A percentile compares a stretch with the other conserved stretches of the same genome.
Evolutionary conservation across 2,113 vertebrate species (phyloP).

Genomic region (Cottus gobio): DNA sequence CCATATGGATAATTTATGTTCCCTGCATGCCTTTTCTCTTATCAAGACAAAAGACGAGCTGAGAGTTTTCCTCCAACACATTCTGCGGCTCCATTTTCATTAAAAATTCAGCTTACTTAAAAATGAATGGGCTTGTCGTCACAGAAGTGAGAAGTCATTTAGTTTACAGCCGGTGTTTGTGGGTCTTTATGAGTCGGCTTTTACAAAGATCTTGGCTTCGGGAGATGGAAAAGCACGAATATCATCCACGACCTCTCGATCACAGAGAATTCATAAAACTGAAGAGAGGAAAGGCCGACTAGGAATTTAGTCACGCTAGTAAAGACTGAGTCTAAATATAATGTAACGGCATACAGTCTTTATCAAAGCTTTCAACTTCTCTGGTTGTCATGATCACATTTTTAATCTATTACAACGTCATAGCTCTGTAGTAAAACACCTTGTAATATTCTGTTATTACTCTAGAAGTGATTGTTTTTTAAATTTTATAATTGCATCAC

Average conservation of each 20-base stretch:
- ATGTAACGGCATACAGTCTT: conserved; percentile 4
- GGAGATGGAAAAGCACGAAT: conserved; percentile 12
- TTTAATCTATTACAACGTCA: background rate
- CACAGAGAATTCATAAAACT: conserved; percentile 25
- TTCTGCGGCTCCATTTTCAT: conserved; percentile 48
- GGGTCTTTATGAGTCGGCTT: conserved; percentile 23
- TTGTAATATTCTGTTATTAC: background rate
- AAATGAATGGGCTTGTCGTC: conserved; percentile 63
- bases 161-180: conserved; percentile 47
- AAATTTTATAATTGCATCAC: background rate
- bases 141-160: conserved; percentile 52
- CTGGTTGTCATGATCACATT: background rate
- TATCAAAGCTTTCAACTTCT: background rate
- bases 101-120: conserved; percentile 70
- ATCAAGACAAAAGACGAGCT: conserved; percentile 31
- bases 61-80: conserved; percentile 18
- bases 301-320: conserved; percentile 13
- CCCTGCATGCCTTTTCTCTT: conserved; percentile 20
- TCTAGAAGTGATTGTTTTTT: background rate
- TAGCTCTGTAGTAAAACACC: background rate
- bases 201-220: background rate
- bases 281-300: background rate
- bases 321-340: background rate
- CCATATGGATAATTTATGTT: conserved; percentile 62
- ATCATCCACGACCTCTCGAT: conserved; percentile 7